These are phyloP conservation scores for Rotaria sp. DNA, from an alignment of 2,888 invertebrate species.

Conservation along the genomic window DNA sequence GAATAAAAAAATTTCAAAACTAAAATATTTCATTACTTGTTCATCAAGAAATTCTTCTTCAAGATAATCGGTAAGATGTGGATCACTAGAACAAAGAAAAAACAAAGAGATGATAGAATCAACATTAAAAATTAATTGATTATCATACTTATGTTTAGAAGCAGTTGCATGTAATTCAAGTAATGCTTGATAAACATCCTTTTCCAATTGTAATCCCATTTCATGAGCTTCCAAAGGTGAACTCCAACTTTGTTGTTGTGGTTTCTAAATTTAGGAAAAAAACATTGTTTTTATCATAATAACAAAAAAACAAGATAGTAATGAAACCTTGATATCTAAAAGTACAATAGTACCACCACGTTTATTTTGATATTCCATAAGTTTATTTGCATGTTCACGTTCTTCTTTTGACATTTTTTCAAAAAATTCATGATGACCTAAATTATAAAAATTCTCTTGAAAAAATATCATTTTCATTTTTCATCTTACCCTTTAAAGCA, in stretches of 20 bases:
- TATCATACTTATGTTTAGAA: background rate
- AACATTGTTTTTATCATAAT: background rate
- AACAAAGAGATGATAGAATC: background rate
- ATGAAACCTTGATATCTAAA: conserved; percentile 57
- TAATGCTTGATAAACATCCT: conserved; percentile 37
- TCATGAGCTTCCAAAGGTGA: conserved; percentile 34
- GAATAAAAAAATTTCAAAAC: background rate
- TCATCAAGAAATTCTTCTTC: conserved; percentile 60
- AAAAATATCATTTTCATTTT: no score
- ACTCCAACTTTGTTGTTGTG: conserved; percentile 36
- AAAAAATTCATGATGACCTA: conserved; percentile 64
- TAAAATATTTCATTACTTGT: conserved; percentile 48
- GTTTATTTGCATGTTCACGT: conserved; percentile 68
- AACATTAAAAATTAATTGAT: background rate
- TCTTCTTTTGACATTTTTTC: conserved; percentile 71
- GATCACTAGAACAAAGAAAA: conserved; percentile 52
- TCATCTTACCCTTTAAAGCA: conserved; percentile 58
- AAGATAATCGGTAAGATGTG: conserved; percentile 59
- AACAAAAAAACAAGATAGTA: background rate
- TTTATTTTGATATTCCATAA: conserved; percentile 61
- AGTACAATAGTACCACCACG: conserved; percentile 70
- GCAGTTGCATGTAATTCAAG: conserved; percentile 55
- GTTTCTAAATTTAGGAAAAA: background rate
- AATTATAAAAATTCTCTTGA: background rate
- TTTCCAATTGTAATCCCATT: conserved; percentile 35